Evolutionary conservation across 2,797 vertebrate species (phyloP), one percentile per base, ranked within the genome.

Genomic region (Phataginus tetradactyla): DNA sequence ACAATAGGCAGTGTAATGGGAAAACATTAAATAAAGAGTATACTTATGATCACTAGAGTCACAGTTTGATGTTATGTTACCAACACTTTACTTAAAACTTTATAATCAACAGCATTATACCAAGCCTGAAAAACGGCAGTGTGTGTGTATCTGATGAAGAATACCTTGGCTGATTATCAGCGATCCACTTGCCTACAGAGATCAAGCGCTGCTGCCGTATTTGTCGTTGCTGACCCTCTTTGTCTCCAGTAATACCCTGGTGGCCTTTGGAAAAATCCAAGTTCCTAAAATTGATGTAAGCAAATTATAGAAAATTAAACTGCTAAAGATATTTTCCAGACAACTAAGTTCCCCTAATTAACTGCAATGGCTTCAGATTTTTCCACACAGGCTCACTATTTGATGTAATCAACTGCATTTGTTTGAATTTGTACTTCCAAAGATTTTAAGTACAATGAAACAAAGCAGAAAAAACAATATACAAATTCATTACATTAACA

Each of bases 261-360:
- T 99, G 99, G 77, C 99, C 99, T 99, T 99, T 99, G 71, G 99
- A 99, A 98, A 99, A 99, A 99, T 99, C 99, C 98, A 99, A 98
- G 93, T 99, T 99, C 99, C 99, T 99, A 97, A 89, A 78, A 94
- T 98, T 79, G 95, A 97, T 32, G 98, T 0, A 83, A 90, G 91
- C 21, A 92, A 68, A 85, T 94, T 64, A 96, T 1, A 92, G 57
- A 63, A 79, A 45, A 96, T 84, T 95, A 96, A 93, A 89, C 83
- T 37, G 68, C n/a, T 59, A 7, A 88, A 86, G 39, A 32, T 68
- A 61, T 57, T 77, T 85, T 37, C 53, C 45, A 94, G 78, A 32
- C 59, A 95, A 94, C 15, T 49, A 86, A 64, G 14, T 68, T 92
- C 29, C 64, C n/a, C 49, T 27, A 55, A 74, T 34, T 42, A 91